phyloP scores from a whole-genome alignment of 2,113 vertebrate species.

The Grus americana region DNA sequence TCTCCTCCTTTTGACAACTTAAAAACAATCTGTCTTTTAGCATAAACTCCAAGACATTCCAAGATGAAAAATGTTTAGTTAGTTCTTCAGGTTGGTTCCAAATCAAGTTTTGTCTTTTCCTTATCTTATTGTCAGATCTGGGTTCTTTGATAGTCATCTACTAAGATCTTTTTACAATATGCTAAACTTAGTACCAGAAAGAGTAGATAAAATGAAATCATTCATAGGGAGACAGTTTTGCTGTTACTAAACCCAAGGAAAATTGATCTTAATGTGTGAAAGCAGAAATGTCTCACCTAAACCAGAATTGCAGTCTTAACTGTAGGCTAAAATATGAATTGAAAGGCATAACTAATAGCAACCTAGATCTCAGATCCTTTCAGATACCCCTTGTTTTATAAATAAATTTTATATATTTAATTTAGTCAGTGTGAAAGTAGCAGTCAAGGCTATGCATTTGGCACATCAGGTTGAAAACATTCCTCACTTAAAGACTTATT shows the following conservation, averaged over 20 bases:
- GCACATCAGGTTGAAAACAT: neutral
- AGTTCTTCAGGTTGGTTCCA: neutral
- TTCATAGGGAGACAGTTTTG: neutral
- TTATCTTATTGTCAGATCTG: neutral
- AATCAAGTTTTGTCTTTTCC: neutral
- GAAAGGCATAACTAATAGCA: slow-evolving; percentile 6
- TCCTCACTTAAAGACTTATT: neutral
- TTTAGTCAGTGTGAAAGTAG: neutral
- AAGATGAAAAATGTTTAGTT: neutral
- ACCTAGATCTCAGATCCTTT: neutral
- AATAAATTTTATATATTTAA: neutral
- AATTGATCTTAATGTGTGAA: slow-evolving; percentile 35
- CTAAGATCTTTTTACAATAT: neutral
- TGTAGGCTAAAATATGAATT: neutral
- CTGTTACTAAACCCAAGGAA: slow-evolving; percentile 1
- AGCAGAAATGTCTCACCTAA: slow-evolving; percentile 14
- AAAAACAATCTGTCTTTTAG: neutral
- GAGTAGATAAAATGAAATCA: neutral
- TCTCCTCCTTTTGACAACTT: neutral
- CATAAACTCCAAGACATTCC: neutral
- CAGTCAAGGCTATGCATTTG: neutral
- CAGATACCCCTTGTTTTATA: neutral
- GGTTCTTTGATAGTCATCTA: neutral
- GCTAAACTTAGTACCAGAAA: neutral
- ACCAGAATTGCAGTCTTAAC: neutral